phyloP scores from a whole-genome alignment of 2,113 vertebrate genomes.

The Heterotilapia buettikoferi region DNA sequence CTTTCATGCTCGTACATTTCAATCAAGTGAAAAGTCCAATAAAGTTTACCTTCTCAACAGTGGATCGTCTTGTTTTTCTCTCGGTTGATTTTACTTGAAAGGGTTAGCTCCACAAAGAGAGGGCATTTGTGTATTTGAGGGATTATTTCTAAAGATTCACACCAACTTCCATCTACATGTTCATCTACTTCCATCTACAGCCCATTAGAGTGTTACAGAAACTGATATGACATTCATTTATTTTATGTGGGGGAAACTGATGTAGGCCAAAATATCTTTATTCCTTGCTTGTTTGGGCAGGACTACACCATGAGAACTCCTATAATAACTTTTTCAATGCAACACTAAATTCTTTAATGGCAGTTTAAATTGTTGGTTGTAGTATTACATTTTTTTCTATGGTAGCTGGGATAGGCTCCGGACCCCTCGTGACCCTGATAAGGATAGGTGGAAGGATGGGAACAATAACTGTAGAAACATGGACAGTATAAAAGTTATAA shows the following conservation, averaged over 20 bases:
- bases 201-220: background rate
- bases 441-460: background rate
- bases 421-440: background rate
- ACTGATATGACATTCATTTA: background rate
- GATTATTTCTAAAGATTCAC: background rate
- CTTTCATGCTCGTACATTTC: conserved; percentile 24
- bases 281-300: background rate
- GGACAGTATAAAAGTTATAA: background rate
- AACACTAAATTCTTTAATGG: background rate
- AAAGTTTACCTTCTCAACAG: conserved; percentile 17
- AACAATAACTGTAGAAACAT: background rate
- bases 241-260: background rate
- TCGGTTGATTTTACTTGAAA: background rate
- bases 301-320: background rate
- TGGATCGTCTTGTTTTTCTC: background rate
- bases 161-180: background rate
- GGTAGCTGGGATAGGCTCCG: background rate
- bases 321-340: background rate
- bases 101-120: background rate
- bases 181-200: background rate
- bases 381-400: background rate
- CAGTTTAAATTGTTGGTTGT: background rate
- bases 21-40: conserved; percentile 19
- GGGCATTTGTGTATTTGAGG: background rate
- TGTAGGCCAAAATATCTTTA: background rate